phyloP scores from a whole-genome alignment of 2,888 invertebrate genomes.

The Papilio protenor region DNA sequence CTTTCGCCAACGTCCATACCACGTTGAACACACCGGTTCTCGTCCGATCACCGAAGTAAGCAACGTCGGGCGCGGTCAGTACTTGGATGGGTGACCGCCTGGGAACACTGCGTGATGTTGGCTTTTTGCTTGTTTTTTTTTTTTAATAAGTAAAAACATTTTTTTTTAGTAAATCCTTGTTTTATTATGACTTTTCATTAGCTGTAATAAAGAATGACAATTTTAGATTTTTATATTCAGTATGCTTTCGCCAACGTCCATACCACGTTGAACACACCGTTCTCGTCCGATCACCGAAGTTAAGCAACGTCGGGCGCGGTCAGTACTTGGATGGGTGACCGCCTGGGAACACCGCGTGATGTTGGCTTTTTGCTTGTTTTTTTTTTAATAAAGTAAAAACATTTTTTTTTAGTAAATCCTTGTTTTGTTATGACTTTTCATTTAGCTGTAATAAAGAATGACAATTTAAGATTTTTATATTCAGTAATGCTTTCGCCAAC shows the following conservation, averaged over 20 bases:
- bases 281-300: conserved; percentile 60
- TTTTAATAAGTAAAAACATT: no score
- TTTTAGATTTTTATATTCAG: no score
- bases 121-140: background rate
- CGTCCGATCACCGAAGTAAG: conserved; percentile 70
- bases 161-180: no score
- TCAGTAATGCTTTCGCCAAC: conserved; percentile 48
- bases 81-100: conserved; percentile 57
- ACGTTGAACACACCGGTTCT: conserved; percentile 78
- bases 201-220: no score
- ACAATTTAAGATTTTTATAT: no score
- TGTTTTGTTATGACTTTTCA: no score
- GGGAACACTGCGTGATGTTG: conserved; percentile 48
- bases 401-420: no score
- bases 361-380: background rate
- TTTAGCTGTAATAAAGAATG: no score
- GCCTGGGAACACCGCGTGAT: conserved; percentile 52
- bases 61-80: conserved; percentile 47
- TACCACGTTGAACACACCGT: no score
- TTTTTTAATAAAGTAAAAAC: no score
- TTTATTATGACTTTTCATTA: no score
- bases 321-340: conserved; percentile 54
- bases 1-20: conserved; percentile 62
- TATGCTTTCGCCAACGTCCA: no score
- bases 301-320: conserved; percentile 51